These are phyloP conservation scores for Pseudomyrmex dendroicus DNA, from an alignment of 1,140 invertebrate genomes.

Conservation along the genomic window DNA sequence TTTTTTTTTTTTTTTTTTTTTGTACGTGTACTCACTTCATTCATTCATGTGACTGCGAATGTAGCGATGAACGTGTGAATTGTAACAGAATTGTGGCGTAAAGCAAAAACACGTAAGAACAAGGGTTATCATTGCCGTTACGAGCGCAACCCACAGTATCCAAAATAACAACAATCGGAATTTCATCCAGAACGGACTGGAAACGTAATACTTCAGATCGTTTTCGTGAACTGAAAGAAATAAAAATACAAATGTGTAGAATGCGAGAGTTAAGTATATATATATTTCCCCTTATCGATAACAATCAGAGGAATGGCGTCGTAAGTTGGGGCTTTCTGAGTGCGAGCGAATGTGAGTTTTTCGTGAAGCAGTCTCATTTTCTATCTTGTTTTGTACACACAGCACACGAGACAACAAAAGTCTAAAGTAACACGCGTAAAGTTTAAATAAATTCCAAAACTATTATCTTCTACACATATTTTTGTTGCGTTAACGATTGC, in stretches of 20 bases:
- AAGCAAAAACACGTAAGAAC: conserved; percentile 29
- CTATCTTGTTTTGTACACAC: background rate
- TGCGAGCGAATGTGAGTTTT: conserved; percentile 6
- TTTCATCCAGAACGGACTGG: conserved; percentile 41
- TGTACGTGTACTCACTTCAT: background rate
- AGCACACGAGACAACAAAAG: background rate
- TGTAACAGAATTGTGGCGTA: background rate
- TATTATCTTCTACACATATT: background rate
- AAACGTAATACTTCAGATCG: conserved; percentile 15
- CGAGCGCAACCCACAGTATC: conserved; percentile 22
- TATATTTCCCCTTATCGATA: background rate
- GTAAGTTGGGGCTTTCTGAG: background rate
- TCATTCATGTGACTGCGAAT: background rate
- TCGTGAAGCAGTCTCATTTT: conserved; percentile 19
- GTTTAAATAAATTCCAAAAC: background rate
- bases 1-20: too few species aligned
- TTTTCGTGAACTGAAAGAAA: conserved; percentile 21
- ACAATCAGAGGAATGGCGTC: conserved; percentile 38
- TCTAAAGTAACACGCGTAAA: background rate
- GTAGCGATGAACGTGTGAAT: background rate
- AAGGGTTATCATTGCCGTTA: conserved; percentile 10
- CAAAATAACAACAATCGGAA: conserved; percentile 47
- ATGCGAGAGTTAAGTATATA: background rate
- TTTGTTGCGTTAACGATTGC: background rate
- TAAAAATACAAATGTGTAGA: background rate